A percentile compares a stretch with the other conserved stretches of the same genome.
phyloP scores from a whole-genome alignment of 2,888 invertebrate species.

The Fabriciana adippe region DNA sequence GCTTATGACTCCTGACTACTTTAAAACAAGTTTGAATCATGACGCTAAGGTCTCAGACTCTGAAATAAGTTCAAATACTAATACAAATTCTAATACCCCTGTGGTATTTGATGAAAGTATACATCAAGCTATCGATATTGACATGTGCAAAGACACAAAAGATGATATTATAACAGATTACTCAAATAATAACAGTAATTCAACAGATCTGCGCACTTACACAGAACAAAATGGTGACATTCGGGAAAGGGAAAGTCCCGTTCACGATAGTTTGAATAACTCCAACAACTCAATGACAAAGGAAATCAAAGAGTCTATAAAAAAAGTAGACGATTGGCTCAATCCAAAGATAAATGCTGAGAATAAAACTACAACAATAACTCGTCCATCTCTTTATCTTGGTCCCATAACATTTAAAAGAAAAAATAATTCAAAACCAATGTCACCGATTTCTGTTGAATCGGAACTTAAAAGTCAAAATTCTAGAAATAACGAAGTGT shows the following conservation, averaged over 20 bases:
- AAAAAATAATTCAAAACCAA: slow-evolving; percentile 33
- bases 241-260: not conserved
- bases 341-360: slow-evolving; percentile 12
- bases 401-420: slow-evolving; percentile 45
- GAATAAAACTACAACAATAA: not conserved
- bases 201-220: not conserved
- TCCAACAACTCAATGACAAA: not conserved
- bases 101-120: not conserved
- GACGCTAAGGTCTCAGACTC: slow-evolving; percentile 2
- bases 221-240: not conserved
- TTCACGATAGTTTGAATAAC: not conserved
- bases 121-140: too few species aligned
- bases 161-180: not conserved
- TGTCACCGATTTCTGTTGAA: slow-evolving; percentile 26
- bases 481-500: slow-evolving; percentile 7
- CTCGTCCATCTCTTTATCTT: slow-evolving; percentile 28
- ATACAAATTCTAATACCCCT: not conserved
- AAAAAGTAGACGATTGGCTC: slow-evolving; percentile 47
- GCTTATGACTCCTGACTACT: slow-evolving; percentile 57
- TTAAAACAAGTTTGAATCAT: slow-evolving; percentile 35
- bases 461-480: slow-evolving; percentile 5
- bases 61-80: not conserved
- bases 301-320: slow-evolving; percentile 28
- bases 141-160: not conserved
- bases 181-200: not conserved